Evolutionary conservation across 2,888 invertebrate genomes (phyloP), one percentile per base, ranked within the genome.

Genomic region (Trachelus iudaicus): DNA sequence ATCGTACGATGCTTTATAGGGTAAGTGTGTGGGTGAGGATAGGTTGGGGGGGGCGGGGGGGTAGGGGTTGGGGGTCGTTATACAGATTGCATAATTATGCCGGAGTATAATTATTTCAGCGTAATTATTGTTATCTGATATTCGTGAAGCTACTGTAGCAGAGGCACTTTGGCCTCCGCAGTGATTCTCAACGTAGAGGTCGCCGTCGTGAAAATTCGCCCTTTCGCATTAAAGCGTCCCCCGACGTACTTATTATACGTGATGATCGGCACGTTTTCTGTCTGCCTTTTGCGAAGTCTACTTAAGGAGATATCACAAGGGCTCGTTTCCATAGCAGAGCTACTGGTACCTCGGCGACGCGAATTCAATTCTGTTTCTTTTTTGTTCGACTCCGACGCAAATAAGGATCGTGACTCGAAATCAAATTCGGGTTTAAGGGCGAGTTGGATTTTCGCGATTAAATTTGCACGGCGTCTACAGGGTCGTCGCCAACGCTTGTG

Each of bases 51-150:
- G 9, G 9, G 9, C 1, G 1, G 9, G 34, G 34, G 34, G 34
- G 34, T 34, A 34, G 34, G 9, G 23, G 40, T 1, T 23, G 23
- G 23, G 12, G 71, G 71, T 33, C 13, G 71, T 31, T 71, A 71
- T 71, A n/a, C 12, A 71, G 71, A 71, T 71, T 71, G 71, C 33
- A 69, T 69, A 69, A 69, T 69, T 69, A 69, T 33, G 11, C 69
- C 69, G 69, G 69, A 69, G 69, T 30, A 23, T 71, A 71, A 71
- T 71, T 71, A 74, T 74, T 74, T 74, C 37, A 74, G 74, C 34
- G 30, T 74, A 74, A 74, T 74, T 74, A 74, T 74, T 74, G 74
- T 74, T 74, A 74, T 74, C 74, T 34, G 74, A 74, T 35, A 35
- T 35, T 35, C 34, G 71, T 9, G 34, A 30, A 34, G 71, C 71